A percentile compares a stretch with the other conserved stretches of the same genome.
phyloP scores from a whole-genome alignment of 1,140 invertebrate genomes.

The Drosophila grimshawi region DNA sequence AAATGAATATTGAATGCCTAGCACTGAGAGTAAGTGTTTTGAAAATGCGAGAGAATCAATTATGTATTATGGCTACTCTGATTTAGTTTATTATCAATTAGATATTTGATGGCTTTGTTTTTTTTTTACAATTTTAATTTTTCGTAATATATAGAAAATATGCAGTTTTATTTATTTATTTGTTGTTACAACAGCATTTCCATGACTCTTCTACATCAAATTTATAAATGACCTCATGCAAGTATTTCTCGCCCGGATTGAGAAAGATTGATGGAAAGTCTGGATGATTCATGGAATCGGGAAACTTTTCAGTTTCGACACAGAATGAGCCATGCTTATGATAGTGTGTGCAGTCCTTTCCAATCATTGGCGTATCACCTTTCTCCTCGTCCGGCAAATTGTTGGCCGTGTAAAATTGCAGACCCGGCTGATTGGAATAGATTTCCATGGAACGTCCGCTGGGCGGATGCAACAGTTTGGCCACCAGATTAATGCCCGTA shows the following conservation, averaged over 20 bases:
- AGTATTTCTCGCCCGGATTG: constrained; percentile 89
- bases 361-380: constrained; percentile 61
- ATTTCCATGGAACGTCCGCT: constrained; percentile 91
- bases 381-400: constrained; percentile 87
- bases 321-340: constrained; percentile 91
- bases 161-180: constrained; percentile 56
- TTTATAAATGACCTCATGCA: constrained; percentile 86
- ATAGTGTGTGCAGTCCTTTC: constrained; percentile 66
- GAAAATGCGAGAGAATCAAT: background rate
- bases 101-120: too few relatives aligned
- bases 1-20: background rate
- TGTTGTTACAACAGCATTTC: constrained; percentile 60
- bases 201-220: constrained; percentile 86
- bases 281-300: constrained; percentile 93
- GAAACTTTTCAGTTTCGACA: constrained; percentile 96
- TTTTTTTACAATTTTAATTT: too few relatives aligned
- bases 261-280: constrained; percentile 82
- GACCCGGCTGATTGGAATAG: constrained; percentile 93
- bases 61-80: constrained; percentile 1
- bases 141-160: background rate
- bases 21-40: background rate
- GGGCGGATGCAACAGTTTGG: constrained; percentile 87
- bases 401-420: constrained; percentile 95
- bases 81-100: background rate
- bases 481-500: constrained; percentile 36